Base-by-base conservation (phyloP, 2,113 vertebrate genomes). In the Sinosuthora webbiana region DNA sequence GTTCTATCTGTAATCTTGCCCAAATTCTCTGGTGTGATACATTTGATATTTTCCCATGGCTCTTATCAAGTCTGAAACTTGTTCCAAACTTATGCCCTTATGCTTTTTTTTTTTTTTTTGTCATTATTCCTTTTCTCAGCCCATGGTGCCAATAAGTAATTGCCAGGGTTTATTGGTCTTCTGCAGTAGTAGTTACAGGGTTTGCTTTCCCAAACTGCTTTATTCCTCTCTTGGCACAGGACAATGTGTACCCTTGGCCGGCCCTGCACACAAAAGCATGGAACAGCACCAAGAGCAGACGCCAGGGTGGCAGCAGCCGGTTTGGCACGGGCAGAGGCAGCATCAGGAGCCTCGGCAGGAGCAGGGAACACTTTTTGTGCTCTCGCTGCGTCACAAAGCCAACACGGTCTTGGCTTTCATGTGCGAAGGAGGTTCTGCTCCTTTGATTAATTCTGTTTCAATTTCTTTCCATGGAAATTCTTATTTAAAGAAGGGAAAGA, bases 261-360 rank as follows among this genome's bases (percentile, higher is more conserved):
- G 77, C 50, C 92, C 56, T 44, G 41, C 33, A 3, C 4, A 70
- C 37, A 89, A n/a, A 59, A 70, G 21, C 15, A 8, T 39, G 37
- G 94, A 94, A 13, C 41, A 18, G 11, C 15, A 19, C 44, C 85
- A 96, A 19, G 12, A 85, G 89, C 77, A 65, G 57, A 37, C 31
- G 19, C 87, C 39, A 30, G 9, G 28, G 77, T 60, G 79, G 33
- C 6, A 85, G 65, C 50, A 70, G 86, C 79, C 33, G 2, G 27
- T 19, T 69, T 97, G 97, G 89, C 93, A 90, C 4, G 12, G 10
- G 39, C 37, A 95, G 42, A 23, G 37, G 52, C 47, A 62, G 50
- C 95, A 97, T 93, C 95, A 96, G 96, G 92, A 93, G 11, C 37
- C 94, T 82, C 95, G 68, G 84, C 45, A 77, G 80, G 94, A 92